Conservation (phyloP, 2,888 invertebrate species). For the Dryadula phaetusa region DNA sequence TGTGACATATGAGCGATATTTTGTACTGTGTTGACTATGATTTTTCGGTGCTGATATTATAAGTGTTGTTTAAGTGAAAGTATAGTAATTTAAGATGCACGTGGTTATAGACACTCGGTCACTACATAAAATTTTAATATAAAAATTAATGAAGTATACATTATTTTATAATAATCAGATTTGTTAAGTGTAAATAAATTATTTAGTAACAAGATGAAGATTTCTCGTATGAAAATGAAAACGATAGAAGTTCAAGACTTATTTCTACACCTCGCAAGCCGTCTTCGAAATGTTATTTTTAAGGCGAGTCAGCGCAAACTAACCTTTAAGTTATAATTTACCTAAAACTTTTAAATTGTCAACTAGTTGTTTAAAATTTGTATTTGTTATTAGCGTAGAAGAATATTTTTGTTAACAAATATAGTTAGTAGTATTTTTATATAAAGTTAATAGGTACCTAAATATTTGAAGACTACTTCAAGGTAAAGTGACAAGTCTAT, state of each 20-base stretch:
- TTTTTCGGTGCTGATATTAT: conserved; percentile 29
- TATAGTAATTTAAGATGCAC: conserved; percentile 31
- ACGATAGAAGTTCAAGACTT: conserved; percentile 31
- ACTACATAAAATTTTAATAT: conserved; percentile 15
- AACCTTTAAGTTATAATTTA: conserved; percentile 60
- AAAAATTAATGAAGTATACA: conserved; percentile 6
- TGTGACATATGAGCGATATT: conserved; percentile 26
- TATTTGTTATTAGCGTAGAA: conserved; percentile 75
- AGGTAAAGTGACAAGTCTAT: conserved; percentile 59
- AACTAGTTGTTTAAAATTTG: conserved; percentile 70
- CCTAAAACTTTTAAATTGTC: conserved; percentile 70
- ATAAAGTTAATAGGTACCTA: conserved; percentile 56
- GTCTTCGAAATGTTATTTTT: conserved; percentile 60
- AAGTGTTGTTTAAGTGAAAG: conserved; percentile 42
- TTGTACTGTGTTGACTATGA: conserved; percentile 36
- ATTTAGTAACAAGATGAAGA: conserved; percentile 23
- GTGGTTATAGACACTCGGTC: conserved; percentile 14
- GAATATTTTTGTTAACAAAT: conserved; percentile 79
- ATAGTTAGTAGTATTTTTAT: conserved; percentile 61
- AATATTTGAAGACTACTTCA: conserved; percentile 61
- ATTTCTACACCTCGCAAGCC: conserved; percentile 53
- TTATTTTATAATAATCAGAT: neutral
- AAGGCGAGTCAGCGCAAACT: conserved; percentile 69
- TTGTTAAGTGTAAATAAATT: conserved; percentile 20
- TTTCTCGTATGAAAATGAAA: conserved; percentile 33